Base-by-base conservation (phyloP, 1,140 invertebrate genomes). In the Sitophilus oryzae region DNA sequence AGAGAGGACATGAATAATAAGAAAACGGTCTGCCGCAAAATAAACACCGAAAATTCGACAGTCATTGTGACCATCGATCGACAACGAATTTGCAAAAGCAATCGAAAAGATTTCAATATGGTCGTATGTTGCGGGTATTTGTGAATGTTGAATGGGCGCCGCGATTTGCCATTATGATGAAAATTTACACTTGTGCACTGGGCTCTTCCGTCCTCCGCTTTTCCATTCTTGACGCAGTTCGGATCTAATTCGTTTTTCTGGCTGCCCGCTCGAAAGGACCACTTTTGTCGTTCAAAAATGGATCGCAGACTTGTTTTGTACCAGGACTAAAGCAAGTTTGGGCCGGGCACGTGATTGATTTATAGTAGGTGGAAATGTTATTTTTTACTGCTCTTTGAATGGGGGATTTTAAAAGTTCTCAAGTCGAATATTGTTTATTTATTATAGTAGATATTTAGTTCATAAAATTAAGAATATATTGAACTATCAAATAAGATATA, bases 151-250 rank as follows among this genome's bases (percentile, higher is more conserved):
- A 65, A 66, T 65, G 60, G 42, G 36, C 43, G 54, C 59, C 55
- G 36, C 63, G 60, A 65, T 68, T 68, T 58, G 57, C 59, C 55
- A 68, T 70, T 70, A 66, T 70, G 67, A 69, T 70, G 68, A 70
- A 70, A 70, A 70, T 70, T 70, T 69, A 70, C 68, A 70, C 68
- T 70, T 68, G 67, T 70, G 68, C 68, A 70, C 68, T 70, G 63
- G 63, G 67, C 66, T 30, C 25, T 5, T 30, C 25, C 25, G 5
- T 30, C 25, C 25, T 5, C 25, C 25, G 25, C 25, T 30, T 11
- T 30, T 30, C n/a, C n/a, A n/a, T n/a, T n/a, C n/a, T n/a, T n/a
- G n/a, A n/a, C n/a, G n/a, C n/a, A n/a, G n/a, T 60, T 63, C 49
- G 62, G 58, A 62, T 60, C 59, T 52, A 21, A 42, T 14, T 25